Evolutionary conservation across 2,797 vertebrate genomes (phyloP), one percentile per base, ranked within the genome.

Genomic region (Sylvia borin): DNA sequence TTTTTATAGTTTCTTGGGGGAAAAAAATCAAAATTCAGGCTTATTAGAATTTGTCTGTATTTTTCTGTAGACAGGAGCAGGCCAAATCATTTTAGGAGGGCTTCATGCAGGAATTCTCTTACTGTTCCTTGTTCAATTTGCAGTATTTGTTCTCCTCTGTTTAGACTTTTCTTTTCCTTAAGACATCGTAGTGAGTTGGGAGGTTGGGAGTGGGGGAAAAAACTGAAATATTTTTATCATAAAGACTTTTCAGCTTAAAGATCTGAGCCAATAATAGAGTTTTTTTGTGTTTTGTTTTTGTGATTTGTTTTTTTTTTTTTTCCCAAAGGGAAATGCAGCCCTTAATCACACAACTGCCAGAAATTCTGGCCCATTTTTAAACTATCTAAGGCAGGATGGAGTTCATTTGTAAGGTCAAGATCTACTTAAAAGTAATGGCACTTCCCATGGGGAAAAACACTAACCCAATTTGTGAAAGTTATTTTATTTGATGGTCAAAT

Each of bases 401-500:
- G 55, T 86, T 92, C 61, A 88, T 93, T 96, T 94, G 48, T 77
- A 84, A 94, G 73, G 76, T 86, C 74, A 60, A 71, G 71, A 92
- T 88, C 85, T 92, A 51, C 88, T 91, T 94, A 47, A 16, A 90
- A 54, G 57, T 93, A 95, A 94, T 95, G 78, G 58, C 10, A 38
- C 53, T 94, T 96, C 93, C 93, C 0, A 1, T 86, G 54, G 93
- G 92, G 90, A 92, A 96, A 95, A 94, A 88, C 65, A 54, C 45
- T 91, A 72, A 86, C 71, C 5, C 67, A 76, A 32, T 95, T 93
- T 92, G 72, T 83, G 86, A 29, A 84, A 87, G 90, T 90, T 95
- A 85, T 88, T 94, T 91, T 93, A 84, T 83, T 85, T 87, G 77
- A 91, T 90, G 81, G 87, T 85, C 78, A 85, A 24, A 87, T 72